phyloP scores from a whole-genome alignment of 2,888 invertebrate genomes.

The Macropis europaea region DNA sequence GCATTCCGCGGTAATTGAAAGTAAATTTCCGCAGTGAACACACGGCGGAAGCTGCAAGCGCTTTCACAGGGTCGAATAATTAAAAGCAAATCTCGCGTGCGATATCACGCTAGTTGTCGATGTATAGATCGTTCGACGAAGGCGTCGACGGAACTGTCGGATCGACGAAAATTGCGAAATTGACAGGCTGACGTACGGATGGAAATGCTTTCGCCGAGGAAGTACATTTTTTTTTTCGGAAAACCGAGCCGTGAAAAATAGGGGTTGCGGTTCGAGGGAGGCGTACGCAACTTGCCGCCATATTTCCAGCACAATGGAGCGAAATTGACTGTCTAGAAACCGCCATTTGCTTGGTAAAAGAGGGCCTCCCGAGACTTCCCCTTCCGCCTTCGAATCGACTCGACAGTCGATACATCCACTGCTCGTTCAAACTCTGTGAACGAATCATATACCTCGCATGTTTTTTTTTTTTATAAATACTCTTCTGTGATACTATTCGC shows the following conservation, averaged over 20 bases:
- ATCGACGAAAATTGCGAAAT: not conserved
- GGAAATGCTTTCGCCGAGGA: constrained; percentile 30
- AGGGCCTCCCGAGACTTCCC: not conserved
- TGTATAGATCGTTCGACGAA: not conserved
- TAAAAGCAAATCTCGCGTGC: not conserved
- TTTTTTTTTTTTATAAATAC: too few relatives aligned
- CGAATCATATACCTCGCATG: too few relatives aligned
- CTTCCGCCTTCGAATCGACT: not conserved
- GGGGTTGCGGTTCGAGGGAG: constrained; percentile 17
- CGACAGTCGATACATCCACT: constrained; percentile 1
- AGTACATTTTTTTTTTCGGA: constrained; percentile 44
- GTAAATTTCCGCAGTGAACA: not conserved
- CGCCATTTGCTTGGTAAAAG: constrained; percentile 32
- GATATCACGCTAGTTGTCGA: not conserved
- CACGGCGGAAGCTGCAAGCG: not conserved
- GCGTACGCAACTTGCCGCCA: constrained; percentile 29
- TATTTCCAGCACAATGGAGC: constrained; percentile 48
- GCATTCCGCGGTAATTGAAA: not conserved
- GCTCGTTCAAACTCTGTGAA: too few relatives aligned
- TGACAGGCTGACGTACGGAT: constrained; percentile 16
- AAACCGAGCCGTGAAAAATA: constrained; percentile 40
- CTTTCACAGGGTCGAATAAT: not conserved
- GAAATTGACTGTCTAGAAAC: constrained; percentile 54
- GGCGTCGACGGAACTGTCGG: not conserved
- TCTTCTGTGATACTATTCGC: too few relatives aligned